These are phyloP conservation scores for Sebastes goodei DNA, from an alignment of 2,797 vertebrate species.

Conservation along the genomic window DNA sequence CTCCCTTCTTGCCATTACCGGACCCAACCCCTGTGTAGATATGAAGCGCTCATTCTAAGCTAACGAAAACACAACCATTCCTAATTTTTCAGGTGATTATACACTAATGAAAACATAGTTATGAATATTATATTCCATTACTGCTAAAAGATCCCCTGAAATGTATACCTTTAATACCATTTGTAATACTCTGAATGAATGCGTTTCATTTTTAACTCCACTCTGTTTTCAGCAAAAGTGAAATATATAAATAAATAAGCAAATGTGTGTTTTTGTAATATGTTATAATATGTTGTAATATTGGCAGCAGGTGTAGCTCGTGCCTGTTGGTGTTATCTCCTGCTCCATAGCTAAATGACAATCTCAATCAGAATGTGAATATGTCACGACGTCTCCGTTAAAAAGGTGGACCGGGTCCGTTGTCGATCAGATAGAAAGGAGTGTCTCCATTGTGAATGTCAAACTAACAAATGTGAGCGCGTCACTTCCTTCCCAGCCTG, in stretches of 20 bases:
- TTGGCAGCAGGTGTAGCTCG: not conserved
- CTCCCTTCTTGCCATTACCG: too few relatives aligned
- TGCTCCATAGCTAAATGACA: not conserved
- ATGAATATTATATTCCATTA: too few relatives aligned
- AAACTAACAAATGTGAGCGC: slow-evolving; percentile 19
- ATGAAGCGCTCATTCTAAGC: too few relatives aligned
- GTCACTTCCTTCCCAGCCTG: slow-evolving; percentile 8
- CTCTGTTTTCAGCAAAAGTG: not conserved
- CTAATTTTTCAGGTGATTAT: too few relatives aligned
- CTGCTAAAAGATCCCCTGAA: too few relatives aligned
- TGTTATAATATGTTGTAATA: not conserved
- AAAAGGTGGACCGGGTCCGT: slow-evolving; percentile 33
- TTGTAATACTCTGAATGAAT: too few relatives aligned
- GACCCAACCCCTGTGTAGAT: too few relatives aligned
- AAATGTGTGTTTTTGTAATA: not conserved
- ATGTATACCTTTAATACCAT: too few relatives aligned
- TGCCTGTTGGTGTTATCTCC: not conserved
- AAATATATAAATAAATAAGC: not conserved
- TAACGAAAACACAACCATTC: too few relatives aligned
- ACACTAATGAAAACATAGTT: too few relatives aligned
- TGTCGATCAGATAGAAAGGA: slow-evolving; percentile 36
- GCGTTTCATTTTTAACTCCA: too few relatives aligned
- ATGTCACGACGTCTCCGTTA: slow-evolving; percentile 38
- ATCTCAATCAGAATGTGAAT: slow-evolving; percentile 4
- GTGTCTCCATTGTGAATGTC: slow-evolving; percentile 21